Conservation (phyloP, 2,888 invertebrate species). For the Galeruca laticollis region DNA sequence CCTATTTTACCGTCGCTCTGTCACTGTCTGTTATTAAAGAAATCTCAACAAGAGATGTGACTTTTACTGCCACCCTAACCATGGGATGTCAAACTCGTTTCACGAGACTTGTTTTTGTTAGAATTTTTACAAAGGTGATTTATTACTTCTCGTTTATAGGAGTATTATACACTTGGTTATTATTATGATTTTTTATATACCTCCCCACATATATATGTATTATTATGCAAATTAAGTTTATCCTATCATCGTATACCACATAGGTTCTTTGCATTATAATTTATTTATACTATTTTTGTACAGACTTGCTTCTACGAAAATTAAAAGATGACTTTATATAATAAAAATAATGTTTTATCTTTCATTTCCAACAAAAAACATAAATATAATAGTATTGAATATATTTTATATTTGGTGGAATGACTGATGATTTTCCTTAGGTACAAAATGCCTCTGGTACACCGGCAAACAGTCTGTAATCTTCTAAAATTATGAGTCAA, state of each 20-base stretch:
- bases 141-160: conserved; percentile 22
- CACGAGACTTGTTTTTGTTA: conserved; percentile 36
- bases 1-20: neutral
- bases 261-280: neutral
- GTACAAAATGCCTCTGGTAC: conserved; percentile 44
- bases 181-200: conserved; percentile 1
- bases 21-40: conserved; percentile 22
- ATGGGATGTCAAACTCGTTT: conserved; percentile 46
- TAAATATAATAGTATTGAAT: too few relatives aligned
- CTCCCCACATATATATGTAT: neutral
- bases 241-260: neutral
- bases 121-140: conserved; percentile 38
- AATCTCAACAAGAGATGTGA: conserved; percentile 30
- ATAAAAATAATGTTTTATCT: too few relatives aligned
- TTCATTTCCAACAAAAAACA: too few relatives aligned
- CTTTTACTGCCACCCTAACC: conserved; percentile 48
- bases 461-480: conserved; percentile 49
- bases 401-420: conserved; percentile 36
- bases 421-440: conserved; percentile 31
- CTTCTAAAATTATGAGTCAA: conserved; percentile 48
- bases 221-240: neutral
- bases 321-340: too few relatives aligned
- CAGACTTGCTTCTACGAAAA: too few relatives aligned
- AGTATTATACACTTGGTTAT: conserved; percentile 6
- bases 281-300: too few relatives aligned